A percentile compares a stretch with the other conserved stretches of the same genome.
Conservation (phyloP, 2,113 vertebrate genomes). For the Osmerus eperlanus region DNA sequence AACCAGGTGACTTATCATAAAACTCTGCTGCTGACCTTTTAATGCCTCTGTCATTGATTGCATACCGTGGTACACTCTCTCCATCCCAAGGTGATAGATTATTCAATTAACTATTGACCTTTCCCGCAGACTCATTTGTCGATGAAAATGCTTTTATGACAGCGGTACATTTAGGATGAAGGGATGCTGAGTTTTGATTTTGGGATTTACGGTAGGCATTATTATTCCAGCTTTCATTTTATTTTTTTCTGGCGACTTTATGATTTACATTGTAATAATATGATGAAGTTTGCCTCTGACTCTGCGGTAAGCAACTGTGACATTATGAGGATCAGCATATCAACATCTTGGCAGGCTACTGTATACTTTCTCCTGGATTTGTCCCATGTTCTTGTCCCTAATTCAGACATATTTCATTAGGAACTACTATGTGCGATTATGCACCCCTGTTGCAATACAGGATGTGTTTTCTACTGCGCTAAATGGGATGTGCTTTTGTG, state of each 20-base stretch:
- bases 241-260: conserved; percentile 37
- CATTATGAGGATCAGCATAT: conserved; percentile 9
- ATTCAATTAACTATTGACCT: conserved; percentile 99
- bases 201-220: conserved; percentile 66
- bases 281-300: conserved; percentile 47
- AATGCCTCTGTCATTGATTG: conserved; percentile 95
- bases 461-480: conserved; percentile 38
- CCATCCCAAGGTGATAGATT: conserved; percentile 99
- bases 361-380: conserved; percentile 27
- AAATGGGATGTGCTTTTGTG: conserved; percentile 35
- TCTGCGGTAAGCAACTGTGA: conserved; percentile 19
- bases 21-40: conserved; percentile 96
- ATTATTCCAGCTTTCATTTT: conserved; percentile 23
- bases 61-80: conserved; percentile 82
- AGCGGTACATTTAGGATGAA: conserved; percentile 77
- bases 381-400: conserved; percentile 25
- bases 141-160: conserved; percentile 86
- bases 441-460: conserved; percentile 13
- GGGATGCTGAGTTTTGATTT: conserved; percentile 77
- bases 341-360: conserved; percentile 34
- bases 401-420: conserved; percentile 41
- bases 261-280: conserved; percentile 55
- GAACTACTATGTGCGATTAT: conserved; percentile 24
- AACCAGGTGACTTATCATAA: conserved; percentile 81
- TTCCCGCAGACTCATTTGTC: conserved; percentile 92